Evolutionary conservation across 2,113 vertebrate species (phyloP), one percentile per base, ranked within the genome.

Genomic region (Tiliqua scincoides): DNA sequence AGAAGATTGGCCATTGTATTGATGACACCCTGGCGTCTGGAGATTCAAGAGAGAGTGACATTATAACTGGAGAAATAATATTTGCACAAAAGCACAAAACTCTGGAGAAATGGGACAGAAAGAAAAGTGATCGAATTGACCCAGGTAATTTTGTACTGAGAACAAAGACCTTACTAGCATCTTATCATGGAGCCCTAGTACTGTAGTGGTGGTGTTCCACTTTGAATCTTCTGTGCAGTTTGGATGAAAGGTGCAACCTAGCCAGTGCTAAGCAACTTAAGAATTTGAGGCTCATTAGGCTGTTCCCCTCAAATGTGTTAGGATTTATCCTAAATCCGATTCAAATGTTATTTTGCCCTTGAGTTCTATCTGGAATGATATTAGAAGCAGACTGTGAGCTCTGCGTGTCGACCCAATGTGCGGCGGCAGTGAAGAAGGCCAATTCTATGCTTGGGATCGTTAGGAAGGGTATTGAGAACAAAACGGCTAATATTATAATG

Each of bases 1-100:
- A 95, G 82, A 98, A 95, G 63, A 92, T 98, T 82, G 97, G 95
- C 23, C 88, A 96, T 37, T 96, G 90, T 61, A 89, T 96, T 54
- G 96, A 96, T 43, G 93, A 89, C n/a, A 95, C 82, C 68, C 35
- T 92, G 71, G 48, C 88, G 79, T 92, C 89, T 89, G 91, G 85
- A 84, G 90, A 93, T 71, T 88, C 85, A 79, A 88, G 87, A 80
- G 94, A 83, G 91, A 77, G 37, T 70, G 83, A 57, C 1, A 86
- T 37, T 65, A 40, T 88, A 77, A 20, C 82, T 61, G 93, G 91
- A 83, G 95, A 93, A 91, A 85, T 23, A 4, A 73, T 80, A 62
- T 87, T 92, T 18, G 1, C 78, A n/a, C 81, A 87, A 6, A 73
- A 23, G 68, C 88, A 91, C 72, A 91, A 87, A 93, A 43, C 63